phyloP scores from a whole-genome alignment of 2,888 invertebrate genomes.

The Temnothorax unifasciatus region DNA sequence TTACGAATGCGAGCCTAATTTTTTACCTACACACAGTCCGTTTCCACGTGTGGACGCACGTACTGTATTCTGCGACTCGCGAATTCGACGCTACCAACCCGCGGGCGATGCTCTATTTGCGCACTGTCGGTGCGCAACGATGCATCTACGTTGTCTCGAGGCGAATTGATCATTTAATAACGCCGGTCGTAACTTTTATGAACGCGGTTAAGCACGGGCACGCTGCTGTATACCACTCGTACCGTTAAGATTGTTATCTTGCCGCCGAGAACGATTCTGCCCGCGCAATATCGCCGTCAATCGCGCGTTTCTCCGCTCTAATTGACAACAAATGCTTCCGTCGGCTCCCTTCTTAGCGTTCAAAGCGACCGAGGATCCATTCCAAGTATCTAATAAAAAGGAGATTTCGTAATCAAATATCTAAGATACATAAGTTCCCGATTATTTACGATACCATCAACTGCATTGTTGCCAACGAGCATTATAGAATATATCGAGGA shows the following conservation, averaged over 20 bases:
- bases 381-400: background rate
- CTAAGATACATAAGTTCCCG: background rate
- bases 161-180: conserved; percentile 70
- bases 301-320: conserved; percentile 28
- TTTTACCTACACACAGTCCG: background rate
- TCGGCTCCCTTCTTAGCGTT: conserved; percentile 13
- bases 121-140: background rate
- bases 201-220: conserved; percentile 56
- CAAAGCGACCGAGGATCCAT: background rate
- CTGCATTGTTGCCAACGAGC: background rate
- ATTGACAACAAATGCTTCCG: conserved; percentile 48
- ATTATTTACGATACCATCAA: background rate
- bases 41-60: background rate
- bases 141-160: conserved; percentile 53
- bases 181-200: conserved; percentile 69
- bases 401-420: background rate
- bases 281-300: conserved; percentile 18
- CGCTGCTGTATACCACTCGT: conserved; percentile 40
- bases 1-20: conserved; percentile 20
- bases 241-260: conserved; percentile 44
- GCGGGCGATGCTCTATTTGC: conserved; percentile 12
- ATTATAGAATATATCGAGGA: background rate
- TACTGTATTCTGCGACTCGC: background rate
- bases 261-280: conserved; percentile 23
- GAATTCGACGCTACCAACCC: background rate